These are phyloP conservation scores for Tokudaia muenninki DNA, from an alignment of 2,797 vertebrate genomes.

Conservation along the genomic window DNA sequence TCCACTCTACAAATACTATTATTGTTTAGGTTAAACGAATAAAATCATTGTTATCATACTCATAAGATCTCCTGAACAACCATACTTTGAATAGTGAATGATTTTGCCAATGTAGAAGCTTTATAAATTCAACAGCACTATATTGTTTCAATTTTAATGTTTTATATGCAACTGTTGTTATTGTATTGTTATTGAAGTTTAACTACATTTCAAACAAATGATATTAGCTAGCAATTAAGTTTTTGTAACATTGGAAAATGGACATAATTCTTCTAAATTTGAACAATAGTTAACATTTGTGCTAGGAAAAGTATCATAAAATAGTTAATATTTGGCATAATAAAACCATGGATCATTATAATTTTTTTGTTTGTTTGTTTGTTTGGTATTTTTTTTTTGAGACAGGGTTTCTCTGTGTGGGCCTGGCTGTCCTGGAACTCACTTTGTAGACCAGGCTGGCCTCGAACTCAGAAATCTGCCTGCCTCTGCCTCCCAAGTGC, in stretches of 20 bases:
- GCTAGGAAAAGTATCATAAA: not conserved
- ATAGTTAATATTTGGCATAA: slow-evolving; percentile 10
- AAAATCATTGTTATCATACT: not conserved
- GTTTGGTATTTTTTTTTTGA: no score
- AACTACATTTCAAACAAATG: slow-evolving; percentile 1
- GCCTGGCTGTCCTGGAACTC: no score
- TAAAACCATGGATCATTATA: not conserved
- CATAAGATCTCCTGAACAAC: not conserved
- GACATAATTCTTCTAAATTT: not conserved
- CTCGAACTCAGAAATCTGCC: no score
- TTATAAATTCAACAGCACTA: not conserved
- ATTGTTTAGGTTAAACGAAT: not conserved
- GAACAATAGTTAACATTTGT: not conserved
- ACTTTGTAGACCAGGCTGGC: no score
- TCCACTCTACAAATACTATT: not conserved
- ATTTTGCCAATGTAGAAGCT: not conserved
- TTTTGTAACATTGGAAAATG: not conserved
- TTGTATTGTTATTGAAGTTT: not conserved
- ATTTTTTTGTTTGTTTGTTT: no score
- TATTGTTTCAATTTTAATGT: not conserved
- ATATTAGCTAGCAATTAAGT: slow-evolving; percentile 2
- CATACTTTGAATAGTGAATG: not conserved
- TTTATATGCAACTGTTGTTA: not conserved
- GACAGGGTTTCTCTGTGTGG: no score
- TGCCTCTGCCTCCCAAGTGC: no score